Conservation (phyloP, 2,797 vertebrate genomes). For the Peromyscus nudipes region DNA sequence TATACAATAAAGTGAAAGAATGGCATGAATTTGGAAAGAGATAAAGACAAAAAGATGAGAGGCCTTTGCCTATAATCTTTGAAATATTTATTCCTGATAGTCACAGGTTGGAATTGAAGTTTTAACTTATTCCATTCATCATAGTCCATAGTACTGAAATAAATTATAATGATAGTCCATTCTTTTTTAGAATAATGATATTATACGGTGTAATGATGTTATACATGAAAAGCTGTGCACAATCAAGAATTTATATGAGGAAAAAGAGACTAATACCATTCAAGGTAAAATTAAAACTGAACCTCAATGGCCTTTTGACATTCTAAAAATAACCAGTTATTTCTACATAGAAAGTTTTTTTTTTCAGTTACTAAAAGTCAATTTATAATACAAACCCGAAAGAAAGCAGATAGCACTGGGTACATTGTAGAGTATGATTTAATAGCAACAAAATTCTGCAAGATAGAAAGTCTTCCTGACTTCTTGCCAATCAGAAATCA, state of each 20-base stretch:
- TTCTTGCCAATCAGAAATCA: not conserved
- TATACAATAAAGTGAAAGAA: not conserved
- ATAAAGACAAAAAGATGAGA: not conserved
- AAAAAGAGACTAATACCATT: not conserved
- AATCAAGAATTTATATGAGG: not conserved
- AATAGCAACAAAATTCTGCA: not conserved
- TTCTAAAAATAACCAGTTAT: not conserved
- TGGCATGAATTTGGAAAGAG: not conserved
- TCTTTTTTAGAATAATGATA: not conserved
- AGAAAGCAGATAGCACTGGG: not conserved
- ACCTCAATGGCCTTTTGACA: not conserved
- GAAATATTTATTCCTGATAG: not conserved
- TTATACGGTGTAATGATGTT: no score
- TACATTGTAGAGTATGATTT: accelerated
- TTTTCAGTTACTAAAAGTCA: constrained; percentile 3
- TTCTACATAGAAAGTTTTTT: constrained; percentile 15
- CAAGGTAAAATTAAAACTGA: constrained; percentile 20
- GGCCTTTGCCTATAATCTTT: not conserved
- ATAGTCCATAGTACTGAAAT: not conserved
- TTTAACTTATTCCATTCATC: not conserved
- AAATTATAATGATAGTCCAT: not conserved
- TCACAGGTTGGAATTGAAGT: not conserved
- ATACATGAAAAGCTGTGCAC: not conserved
- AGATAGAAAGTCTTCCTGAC: not conserved
- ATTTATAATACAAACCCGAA: not conserved